Percentiles rank a stretch among this genome's conserved stretches.
Evolutionary conservation across 2,113 vertebrate genomes (phyloP).

Genomic region (Hypocryptadius cinnamomeus): DNA sequence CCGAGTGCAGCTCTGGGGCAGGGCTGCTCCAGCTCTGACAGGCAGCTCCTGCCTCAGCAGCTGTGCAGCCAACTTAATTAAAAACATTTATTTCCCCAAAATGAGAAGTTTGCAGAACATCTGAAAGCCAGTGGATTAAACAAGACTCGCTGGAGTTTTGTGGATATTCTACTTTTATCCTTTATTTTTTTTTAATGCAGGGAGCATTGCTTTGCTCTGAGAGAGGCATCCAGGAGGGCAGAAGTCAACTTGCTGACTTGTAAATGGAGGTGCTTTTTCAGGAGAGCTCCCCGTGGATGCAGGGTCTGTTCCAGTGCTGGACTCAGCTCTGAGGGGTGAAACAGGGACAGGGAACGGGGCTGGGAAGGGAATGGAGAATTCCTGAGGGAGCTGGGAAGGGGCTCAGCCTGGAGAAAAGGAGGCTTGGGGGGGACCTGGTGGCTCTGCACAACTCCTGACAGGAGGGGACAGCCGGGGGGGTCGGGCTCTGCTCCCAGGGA

Average conservation of each 20-base stretch:
- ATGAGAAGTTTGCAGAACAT: not conserved
- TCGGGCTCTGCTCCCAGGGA: not conserved
- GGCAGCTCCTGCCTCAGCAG: not conserved
- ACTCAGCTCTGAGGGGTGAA: not conserved
- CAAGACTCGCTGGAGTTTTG: not conserved
- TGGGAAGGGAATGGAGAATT: no score
- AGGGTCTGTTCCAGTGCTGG: not conserved
- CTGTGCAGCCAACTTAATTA: not conserved
- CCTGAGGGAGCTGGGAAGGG: not conserved
- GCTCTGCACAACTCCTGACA: not conserved
- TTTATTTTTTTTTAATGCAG: not conserved
- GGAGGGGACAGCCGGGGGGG: not conserved
- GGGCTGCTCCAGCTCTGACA: not conserved
- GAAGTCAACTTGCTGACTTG: not conserved
- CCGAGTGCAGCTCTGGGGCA: not conserved
- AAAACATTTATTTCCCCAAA: not conserved
- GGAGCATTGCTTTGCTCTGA: not conserved
- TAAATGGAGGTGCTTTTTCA: no score
- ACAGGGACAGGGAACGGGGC: not conserved
- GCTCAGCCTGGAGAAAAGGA: not conserved
- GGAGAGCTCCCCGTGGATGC: fast-evolving
- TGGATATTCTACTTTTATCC: not conserved
- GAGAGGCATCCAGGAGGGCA: not conserved
- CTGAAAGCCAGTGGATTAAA: not conserved
- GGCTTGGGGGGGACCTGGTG: not conserved